These are phyloP conservation scores for Ephialtes manifestator DNA, from an alignment of 2,888 invertebrate genomes.

Conservation along the genomic window DNA sequence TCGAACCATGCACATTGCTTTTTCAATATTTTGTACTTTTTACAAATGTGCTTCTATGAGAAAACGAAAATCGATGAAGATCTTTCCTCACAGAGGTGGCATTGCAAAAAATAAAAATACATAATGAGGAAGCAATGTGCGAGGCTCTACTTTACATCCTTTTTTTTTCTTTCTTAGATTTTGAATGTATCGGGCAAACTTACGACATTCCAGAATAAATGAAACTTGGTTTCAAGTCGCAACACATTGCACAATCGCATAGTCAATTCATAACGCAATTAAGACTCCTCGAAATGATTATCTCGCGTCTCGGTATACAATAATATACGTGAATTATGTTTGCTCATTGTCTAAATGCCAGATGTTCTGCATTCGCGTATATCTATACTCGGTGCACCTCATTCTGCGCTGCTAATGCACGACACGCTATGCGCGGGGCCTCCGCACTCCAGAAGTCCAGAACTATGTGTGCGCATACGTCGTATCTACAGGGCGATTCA, in stretches of 20 bases:
- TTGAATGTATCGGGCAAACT: background rate
- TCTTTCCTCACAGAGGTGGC: too few species aligned
- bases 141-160: too few species aligned
- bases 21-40: too few species aligned
- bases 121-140: too few species aligned
- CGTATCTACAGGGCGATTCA: slow-evolving; percentile 42
- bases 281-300: slow-evolving; percentile 27
- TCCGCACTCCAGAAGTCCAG: slow-evolving; percentile 58
- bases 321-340: slow-evolving; percentile 50
- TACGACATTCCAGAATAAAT: slow-evolving; percentile 3
- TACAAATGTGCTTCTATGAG: too few species aligned
- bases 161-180: background rate
- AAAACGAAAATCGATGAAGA: too few species aligned
- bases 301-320: slow-evolving; percentile 11
- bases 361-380: slow-evolving; percentile 33
- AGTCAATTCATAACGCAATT: slow-evolving; percentile 53
- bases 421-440: slow-evolving; percentile 15
- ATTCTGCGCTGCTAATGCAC: slow-evolving; percentile 35
- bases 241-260: slow-evolving; percentile 2
- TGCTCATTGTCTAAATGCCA: slow-evolving; percentile 66
- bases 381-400: slow-evolving; percentile 28
- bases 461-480: slow-evolving; percentile 30
- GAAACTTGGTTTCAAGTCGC: slow-evolving; percentile 5
- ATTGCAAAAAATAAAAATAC: too few species aligned
- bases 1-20: too few species aligned